Conservation (phyloP, 2,888 invertebrate species). For the Nephrotoma appendiculata region DNA sequence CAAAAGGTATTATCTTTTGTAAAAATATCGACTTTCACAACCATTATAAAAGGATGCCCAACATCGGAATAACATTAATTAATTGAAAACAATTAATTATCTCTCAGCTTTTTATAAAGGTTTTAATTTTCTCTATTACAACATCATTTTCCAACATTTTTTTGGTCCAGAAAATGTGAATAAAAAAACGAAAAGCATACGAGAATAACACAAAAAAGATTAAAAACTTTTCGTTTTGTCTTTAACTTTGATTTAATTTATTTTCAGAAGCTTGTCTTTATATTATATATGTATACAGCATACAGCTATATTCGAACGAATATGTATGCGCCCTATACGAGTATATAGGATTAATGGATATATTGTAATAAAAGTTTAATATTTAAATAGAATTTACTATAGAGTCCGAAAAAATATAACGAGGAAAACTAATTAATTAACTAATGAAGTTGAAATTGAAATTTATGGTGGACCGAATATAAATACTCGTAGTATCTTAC, state of each 20-base stretch:
- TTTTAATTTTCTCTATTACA: not conserved
- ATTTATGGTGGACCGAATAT: not conserved
- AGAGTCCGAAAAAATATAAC: not conserved
- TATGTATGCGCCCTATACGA: not conserved
- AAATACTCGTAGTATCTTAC: not conserved
- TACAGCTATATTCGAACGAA: not conserved
- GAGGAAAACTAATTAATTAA: not conserved
- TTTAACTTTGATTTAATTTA: not conserved
- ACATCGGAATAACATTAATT: not conserved
- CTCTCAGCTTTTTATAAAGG: not conserved
- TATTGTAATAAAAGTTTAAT: not conserved
- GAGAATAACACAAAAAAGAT: not conserved
- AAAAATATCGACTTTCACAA: not conserved
- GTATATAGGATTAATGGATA: not conserved
- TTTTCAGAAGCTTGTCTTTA: not conserved
- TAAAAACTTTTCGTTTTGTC: not conserved
- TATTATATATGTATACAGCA: not conserved
- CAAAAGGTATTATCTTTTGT: not conserved
- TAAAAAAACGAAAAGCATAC: not conserved
- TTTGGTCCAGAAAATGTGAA: not conserved
- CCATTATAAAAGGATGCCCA: not conserved
- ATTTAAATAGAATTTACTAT: not conserved
- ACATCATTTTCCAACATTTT: not conserved
- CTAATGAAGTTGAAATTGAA: not conserved
- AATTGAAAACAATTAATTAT: not conserved